Evolutionary conservation across 53 echinoderm and acorn worm species (phyloP).

Genomic region (Patiria pectinifera): DNA sequence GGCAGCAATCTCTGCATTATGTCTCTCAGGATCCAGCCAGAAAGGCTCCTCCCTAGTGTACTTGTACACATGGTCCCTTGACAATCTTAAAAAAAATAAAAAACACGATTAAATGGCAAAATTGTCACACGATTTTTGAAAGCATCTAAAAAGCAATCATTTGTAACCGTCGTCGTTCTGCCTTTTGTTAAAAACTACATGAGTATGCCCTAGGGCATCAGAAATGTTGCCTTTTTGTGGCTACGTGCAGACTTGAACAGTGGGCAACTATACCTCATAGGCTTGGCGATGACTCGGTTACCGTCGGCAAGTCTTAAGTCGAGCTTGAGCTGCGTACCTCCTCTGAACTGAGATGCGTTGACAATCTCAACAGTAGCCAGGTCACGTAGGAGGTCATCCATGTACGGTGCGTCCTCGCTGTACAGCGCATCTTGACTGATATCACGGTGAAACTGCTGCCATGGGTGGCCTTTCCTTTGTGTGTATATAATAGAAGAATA

Average conservation of each 20-base stretch:
- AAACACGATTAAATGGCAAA: no score
- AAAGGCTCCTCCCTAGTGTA: slow-evolving; percentile 76
- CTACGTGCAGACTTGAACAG: no score
- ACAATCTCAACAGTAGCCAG: slow-evolving; percentile 67
- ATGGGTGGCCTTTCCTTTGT: slow-evolving; percentile 56
- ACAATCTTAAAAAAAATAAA: slow-evolving; percentile 16
- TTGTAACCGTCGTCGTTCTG: no score
- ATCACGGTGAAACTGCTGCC: slow-evolving; percentile 78
- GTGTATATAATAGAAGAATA: background rate
- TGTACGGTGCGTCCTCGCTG: slow-evolving; percentile 75
- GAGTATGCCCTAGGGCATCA: no score
- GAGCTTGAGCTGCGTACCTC: slow-evolving; percentile 84
- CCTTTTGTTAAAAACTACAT: no score
- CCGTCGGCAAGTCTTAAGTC: slow-evolving; percentile 78
- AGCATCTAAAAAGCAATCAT: no score
- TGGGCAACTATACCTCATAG: slow-evolving; percentile 69
- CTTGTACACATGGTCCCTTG: slow-evolving; percentile 68
- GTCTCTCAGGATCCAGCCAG: slow-evolving; percentile 89
- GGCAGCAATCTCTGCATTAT: slow-evolving; percentile 90
- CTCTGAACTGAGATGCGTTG: slow-evolving; percentile 52
- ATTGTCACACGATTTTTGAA: no score
- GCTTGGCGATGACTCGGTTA: slow-evolving; percentile 81
- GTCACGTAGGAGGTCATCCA: slow-evolving; percentile 66
- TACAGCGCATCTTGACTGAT: slow-evolving; percentile 78
- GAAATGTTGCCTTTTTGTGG: no score